Evolutionary conservation across 2,113 vertebrate species (phyloP).

Genomic region (Hemichromis elongatus): DNA sequence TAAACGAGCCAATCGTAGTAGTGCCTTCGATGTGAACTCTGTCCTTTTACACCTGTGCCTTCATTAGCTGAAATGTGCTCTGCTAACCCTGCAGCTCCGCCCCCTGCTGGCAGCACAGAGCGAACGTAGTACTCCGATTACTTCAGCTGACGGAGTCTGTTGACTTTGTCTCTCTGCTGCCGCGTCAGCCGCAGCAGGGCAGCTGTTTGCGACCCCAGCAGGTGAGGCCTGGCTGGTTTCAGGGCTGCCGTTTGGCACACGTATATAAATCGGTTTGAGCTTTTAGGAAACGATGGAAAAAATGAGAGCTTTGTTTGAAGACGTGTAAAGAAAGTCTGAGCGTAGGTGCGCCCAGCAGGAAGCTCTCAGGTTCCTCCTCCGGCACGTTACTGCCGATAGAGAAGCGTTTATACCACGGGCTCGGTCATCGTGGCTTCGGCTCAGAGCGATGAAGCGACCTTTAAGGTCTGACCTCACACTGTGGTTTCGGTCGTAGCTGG

Average conservation of each 20-base stretch:
- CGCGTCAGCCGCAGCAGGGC: neutral
- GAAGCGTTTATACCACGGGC: neutral
- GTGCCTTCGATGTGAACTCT: neutral
- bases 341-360: neutral
- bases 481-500: fast-evolving
- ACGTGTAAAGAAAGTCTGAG: neutral
- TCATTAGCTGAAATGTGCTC: neutral
- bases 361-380: neutral
- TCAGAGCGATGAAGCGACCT: neutral
- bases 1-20: fast-evolving
- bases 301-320: no score
- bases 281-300: neutral
- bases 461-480: neutral
- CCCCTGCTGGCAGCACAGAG: neutral
- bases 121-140: neutral
- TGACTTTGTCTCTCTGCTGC: neutral
- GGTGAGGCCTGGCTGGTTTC: neutral
- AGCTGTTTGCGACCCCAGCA: neutral
- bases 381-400: neutral
- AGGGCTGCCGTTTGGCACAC: fast-evolving
- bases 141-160: neutral
- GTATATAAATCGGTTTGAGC: neutral
- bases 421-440: neutral
- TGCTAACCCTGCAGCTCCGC: neutral
- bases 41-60: neutral